Conservation (phyloP, 1,140 invertebrate genomes). For the Microplitis demolitor region DNA sequence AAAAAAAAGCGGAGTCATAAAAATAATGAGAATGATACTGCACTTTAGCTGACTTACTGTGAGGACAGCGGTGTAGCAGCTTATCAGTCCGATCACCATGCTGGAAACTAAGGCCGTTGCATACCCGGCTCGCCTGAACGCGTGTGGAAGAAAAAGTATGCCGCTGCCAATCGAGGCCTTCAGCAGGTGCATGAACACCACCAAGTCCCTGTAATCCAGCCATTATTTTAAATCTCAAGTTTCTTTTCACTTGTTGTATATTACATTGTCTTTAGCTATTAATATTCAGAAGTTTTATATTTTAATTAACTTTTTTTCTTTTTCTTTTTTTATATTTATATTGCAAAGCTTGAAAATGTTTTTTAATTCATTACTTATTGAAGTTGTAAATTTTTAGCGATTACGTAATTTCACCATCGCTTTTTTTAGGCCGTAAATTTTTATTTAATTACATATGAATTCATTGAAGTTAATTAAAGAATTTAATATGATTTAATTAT, state of each 20-base stretch:
- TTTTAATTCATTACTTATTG: no score
- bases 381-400: no score
- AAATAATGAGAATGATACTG: not conserved
- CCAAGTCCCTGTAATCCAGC: conserved; percentile 47
- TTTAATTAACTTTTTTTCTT: no score
- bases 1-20: not conserved
- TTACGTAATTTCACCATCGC: no score
- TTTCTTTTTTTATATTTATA: no score
- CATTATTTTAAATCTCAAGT: not conserved
- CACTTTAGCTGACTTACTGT: conserved; percentile 45
- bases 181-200: conserved; percentile 60
- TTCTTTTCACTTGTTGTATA: not conserved
- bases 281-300: no score
- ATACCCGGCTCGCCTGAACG: conserved; percentile 66
- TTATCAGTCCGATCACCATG: conserved; percentile 56
- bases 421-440: no score
- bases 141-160: conserved; percentile 66
- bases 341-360: no score
- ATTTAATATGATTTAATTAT: no score
- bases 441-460: no score
- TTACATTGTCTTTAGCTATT: not conserved
- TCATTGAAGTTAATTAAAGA: no score
- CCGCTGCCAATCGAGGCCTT: conserved; percentile 67
- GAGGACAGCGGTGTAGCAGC: conserved; percentile 61
- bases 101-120: conserved; percentile 57